Evolutionary conservation across 2,888 invertebrate genomes (phyloP).

Genomic region (Anoncus sp.): DNA sequence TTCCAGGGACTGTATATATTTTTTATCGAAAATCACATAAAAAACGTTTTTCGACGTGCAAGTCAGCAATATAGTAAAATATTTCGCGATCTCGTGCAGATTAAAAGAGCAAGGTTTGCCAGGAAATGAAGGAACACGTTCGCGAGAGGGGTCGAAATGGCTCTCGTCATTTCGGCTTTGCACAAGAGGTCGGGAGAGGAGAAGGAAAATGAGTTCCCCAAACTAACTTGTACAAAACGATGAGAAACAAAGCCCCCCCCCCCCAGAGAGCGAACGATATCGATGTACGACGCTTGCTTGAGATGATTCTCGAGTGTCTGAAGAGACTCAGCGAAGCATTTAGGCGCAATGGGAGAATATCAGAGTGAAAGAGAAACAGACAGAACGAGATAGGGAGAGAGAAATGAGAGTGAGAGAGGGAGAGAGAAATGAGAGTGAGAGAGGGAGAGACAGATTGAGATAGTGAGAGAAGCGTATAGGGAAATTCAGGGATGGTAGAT

Average conservation of each 20-base stretch:
- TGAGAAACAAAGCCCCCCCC: constrained; percentile 43
- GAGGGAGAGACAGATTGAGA: constrained; percentile 20
- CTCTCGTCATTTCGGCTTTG: constrained; percentile 26
- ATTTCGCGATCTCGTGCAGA: background rate
- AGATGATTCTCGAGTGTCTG: constrained; percentile 57
- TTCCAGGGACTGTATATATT: too few species aligned
- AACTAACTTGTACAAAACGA: constrained; percentile 47
- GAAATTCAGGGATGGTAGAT: constrained; percentile 45
- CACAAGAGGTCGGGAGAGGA: constrained; percentile 17
- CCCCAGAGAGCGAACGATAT: constrained; percentile 32
- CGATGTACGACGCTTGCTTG: constrained; percentile 57
- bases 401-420: constrained; percentile 7
- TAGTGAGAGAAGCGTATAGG: constrained; percentile 3
- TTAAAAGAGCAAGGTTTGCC: constrained; percentile 31
- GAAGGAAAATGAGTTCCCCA: constrained; percentile 47
- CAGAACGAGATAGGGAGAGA: constrained; percentile 27
- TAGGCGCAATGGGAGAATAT: constrained; percentile 45
- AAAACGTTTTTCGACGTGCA: background rate
- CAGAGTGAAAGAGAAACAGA: constrained; percentile 27
- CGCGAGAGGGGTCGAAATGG: constrained; percentile 21
- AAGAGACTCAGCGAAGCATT: constrained; percentile 53
- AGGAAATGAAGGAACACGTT: constrained; percentile 46
- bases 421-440: constrained; percentile 3
- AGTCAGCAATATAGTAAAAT: background rate
- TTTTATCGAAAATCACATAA: background rate